Conservation (phyloP, 2,113 vertebrate genomes). For the Gobiocypris rarus region DNA sequence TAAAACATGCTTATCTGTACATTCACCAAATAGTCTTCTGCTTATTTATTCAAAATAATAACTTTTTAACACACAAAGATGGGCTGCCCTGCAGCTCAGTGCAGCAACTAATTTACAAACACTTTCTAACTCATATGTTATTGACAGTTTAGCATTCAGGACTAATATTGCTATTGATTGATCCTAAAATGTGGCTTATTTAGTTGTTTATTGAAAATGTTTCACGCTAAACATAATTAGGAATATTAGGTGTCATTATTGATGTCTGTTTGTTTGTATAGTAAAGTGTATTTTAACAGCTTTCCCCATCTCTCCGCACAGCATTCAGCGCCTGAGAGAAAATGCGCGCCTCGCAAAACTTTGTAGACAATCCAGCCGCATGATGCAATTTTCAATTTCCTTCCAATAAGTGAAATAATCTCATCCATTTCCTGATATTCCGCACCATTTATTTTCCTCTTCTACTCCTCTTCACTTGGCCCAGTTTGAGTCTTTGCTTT, state of each 20-base stretch:
- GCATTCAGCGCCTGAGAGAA: background rate
- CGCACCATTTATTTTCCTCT: constrained; percentile 36
- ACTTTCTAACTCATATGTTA: background rate
- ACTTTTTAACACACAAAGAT: background rate
- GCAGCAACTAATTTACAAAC: background rate
- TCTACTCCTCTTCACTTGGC: constrained; percentile 40
- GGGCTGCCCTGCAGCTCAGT: background rate
- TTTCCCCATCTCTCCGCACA: constrained; percentile 30
- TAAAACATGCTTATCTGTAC: background rate
- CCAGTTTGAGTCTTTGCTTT: constrained; percentile 32
- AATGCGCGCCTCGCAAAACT: background rate
- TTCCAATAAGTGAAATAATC: constrained; percentile 60
- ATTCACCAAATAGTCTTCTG: background rate
- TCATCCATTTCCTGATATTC: constrained; percentile 38
- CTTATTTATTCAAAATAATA: background rate
- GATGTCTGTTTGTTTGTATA: background rate
- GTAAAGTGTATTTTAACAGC: background rate
- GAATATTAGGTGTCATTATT: background rate
- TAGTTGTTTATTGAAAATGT: background rate
- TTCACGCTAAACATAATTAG: background rate
- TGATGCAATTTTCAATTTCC: constrained; percentile 53
- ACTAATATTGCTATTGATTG: background rate
- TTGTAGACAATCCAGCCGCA: constrained; percentile 11
- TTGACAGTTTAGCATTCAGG: background rate
- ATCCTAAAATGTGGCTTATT: background rate